A percentile compares a stretch with the other conserved stretches of the same genome.
phyloP scores from a whole-genome alignment of 2,888 invertebrate species.

The Ctena decussata region DNA sequence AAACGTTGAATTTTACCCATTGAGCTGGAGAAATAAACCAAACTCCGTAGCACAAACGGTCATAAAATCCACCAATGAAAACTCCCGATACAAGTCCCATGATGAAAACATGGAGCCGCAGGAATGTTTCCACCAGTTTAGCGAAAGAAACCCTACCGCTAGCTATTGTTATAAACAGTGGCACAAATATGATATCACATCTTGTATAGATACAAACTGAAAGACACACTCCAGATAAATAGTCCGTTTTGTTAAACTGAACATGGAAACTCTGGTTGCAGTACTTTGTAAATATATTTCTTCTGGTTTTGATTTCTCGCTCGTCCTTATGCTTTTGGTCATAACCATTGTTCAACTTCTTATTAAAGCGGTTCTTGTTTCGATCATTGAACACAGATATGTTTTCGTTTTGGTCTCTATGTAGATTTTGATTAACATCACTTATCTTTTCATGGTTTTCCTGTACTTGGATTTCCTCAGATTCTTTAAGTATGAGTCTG shows the following conservation, averaged over 20 bases:
- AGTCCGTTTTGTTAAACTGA: neutral
- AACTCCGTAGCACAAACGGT: slow-evolving; percentile 70
- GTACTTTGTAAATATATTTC: neutral
- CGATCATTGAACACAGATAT: neutral
- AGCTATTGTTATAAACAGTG: slow-evolving; percentile 16
- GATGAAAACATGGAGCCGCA: neutral
- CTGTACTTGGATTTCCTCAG: too few relatives aligned
- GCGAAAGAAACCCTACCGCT: neutral
- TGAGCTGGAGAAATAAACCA: slow-evolving; percentile 77
- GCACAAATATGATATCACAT: slow-evolving; percentile 69
- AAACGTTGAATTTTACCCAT: slow-evolving; percentile 81
- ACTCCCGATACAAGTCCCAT: slow-evolving; percentile 67
- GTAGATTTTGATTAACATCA: neutral
- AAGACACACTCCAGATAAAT: slow-evolving; percentile 47
- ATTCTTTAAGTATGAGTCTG: too few relatives aligned
- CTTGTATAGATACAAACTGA: slow-evolving; percentile 73
- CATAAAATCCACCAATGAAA: slow-evolving; percentile 71
- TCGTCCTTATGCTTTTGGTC: neutral
- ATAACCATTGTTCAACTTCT: too few relatives aligned
- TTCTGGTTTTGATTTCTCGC: neutral
- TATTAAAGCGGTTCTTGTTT: neutral
- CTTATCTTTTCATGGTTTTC: too few relatives aligned
- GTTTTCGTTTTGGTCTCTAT: neutral
- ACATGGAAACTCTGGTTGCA: neutral
- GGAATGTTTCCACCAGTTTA: neutral